Evolutionary conservation across 2,113 vertebrate genomes (phyloP).

Genomic region (Furnarius figulus): DNA sequence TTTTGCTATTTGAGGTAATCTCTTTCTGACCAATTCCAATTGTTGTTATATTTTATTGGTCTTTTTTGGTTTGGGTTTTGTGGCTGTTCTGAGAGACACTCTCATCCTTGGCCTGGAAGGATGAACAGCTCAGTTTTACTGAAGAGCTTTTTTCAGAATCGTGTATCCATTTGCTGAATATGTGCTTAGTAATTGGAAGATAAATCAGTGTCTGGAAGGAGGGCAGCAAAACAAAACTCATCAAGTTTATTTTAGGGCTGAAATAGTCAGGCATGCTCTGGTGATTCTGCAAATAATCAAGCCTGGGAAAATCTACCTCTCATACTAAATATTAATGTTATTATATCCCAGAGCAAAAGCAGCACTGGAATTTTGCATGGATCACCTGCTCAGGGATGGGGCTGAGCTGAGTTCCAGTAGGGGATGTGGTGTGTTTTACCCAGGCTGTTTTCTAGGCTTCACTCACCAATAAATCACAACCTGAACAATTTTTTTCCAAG

Average conservation of each 20-base stretch:
- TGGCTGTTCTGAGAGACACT: background rate
- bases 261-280: background rate
- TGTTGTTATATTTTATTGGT: background rate
- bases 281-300: background rate
- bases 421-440: background rate
- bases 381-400: background rate
- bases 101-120: background rate
- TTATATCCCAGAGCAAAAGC: background rate
- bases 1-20: background rate
- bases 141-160: background rate
- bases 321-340: background rate
- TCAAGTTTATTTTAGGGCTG: background rate
- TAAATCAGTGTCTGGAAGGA: background rate
- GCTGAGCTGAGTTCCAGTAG: background rate
- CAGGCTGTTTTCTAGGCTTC: background rate
- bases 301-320: background rate
- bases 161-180: background rate
- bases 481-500: background rate
- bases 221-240: background rate
- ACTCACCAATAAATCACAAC: background rate
- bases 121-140: background rate
- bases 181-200: background rate
- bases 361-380: background rate
- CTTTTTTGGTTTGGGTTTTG: background rate
- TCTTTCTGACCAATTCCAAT: background rate